Evolutionary conservation across 2,888 invertebrate genomes (phyloP).

Genomic region (Hofmannophila pseudospretella): DNA sequence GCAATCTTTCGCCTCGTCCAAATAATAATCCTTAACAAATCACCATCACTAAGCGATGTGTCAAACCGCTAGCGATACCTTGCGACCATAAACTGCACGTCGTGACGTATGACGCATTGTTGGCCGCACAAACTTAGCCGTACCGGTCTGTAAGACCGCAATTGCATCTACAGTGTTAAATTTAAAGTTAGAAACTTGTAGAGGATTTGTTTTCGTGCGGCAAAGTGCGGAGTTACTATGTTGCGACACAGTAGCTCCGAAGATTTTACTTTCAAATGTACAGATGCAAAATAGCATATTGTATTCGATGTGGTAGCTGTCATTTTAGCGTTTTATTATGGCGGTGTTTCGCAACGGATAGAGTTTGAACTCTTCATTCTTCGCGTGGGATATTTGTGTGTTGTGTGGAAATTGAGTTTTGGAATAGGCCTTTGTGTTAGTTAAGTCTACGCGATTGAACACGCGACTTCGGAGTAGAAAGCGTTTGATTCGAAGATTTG

Average conservation of each 20-base stretch:
- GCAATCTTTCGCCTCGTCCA: too few relatives aligned
- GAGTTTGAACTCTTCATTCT: constrained; percentile 48
- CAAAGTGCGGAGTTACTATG: constrained; percentile 44
- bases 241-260: constrained; percentile 66
- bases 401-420: constrained; percentile 22
- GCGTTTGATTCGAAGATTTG: too few relatives aligned
- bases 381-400: constrained; percentile 21
- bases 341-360: constrained; percentile 34
- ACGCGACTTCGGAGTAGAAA: too few relatives aligned
- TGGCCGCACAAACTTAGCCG: constrained; percentile 27
- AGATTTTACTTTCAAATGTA: constrained; percentile 66
- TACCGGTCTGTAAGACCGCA: constrained; percentile 17
- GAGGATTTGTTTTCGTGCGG: background rate
- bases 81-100: constrained; percentile 57
- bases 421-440: constrained; percentile 33
- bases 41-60: constrained; percentile 62
- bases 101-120: constrained; percentile 71
- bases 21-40: constrained; percentile 52
- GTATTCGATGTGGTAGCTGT: constrained; percentile 50
- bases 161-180: background rate
- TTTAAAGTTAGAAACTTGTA: constrained; percentile 19
- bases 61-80: constrained; percentile 65
- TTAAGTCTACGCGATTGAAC: background rate
- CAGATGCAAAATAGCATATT: constrained; percentile 69
- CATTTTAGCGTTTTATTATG: constrained; percentile 53